Evolutionary conservation across 92 coral and sea anemone genomes (phyloP).

Genomic region (Porites cylindrica): DNA sequence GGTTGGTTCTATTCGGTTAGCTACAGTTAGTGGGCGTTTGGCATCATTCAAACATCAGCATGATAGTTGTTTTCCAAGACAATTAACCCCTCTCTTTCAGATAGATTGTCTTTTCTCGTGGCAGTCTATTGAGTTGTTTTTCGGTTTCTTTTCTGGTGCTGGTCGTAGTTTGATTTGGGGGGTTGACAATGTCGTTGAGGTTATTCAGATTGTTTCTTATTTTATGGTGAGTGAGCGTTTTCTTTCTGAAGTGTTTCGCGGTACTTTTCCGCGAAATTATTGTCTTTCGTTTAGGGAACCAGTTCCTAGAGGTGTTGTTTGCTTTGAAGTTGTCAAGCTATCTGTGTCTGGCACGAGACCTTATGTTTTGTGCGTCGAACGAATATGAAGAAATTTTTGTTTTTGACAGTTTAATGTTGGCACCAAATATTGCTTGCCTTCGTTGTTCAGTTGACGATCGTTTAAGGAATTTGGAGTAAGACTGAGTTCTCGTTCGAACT

Average conservation of each 20-base stretch:
- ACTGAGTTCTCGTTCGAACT: neutral
- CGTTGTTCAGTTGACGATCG: neutral
- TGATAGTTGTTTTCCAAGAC: neutral
- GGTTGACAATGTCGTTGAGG: neutral
- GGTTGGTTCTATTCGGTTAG: neutral
- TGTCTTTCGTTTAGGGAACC: neutral
- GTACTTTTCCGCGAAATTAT: neutral
- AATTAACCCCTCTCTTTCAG: neutral
- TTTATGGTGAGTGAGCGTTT: neutral
- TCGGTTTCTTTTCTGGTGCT: neutral
- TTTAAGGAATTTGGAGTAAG: neutral
- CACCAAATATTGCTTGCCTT: neutral
- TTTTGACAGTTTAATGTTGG: neutral
- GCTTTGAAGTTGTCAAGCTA: neutral
- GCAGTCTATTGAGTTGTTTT: neutral
- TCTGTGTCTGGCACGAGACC: neutral
- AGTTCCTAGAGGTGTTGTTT: neutral
- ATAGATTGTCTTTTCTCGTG: neutral
- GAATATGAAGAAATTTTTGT: neutral
- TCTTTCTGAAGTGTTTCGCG: neutral
- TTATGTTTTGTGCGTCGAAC: neutral
- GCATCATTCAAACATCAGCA: neutral
- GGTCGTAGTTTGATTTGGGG: neutral
- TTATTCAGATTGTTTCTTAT: neutral
- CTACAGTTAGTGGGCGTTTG: neutral